Base-by-base conservation (phyloP, 2,113 vertebrate genomes). In the Melanostigma gelatinosum region DNA sequence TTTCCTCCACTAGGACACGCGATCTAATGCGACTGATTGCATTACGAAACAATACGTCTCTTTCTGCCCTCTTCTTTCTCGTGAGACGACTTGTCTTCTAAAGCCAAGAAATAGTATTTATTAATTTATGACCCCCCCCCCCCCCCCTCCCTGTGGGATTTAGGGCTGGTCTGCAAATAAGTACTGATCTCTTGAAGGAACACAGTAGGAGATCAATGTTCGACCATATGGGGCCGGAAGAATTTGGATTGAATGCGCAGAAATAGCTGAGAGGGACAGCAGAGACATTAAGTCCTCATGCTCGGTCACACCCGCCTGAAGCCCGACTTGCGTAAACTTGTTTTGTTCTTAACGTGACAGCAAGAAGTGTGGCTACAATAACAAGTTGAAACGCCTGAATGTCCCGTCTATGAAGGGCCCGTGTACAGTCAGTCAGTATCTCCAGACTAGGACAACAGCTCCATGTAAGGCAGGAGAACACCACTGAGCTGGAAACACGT, bases 161-260 rank as follows among this genome's bases (percentile, higher is more conserved):
- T 44, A 46, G 65, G 73, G 34, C 40, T 13, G 66, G 50, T 77
- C 38, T 11, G 44, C 34, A n/a, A 42, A 42, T 0, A 55, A 38
- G 22, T 54, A 79, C 77, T 79, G 68, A 88, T 83, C 52, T 68
- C 5, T 58, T 62, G 42, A 64, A 75, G 74, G 60, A 73, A 40
- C 76, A 54, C 63, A 34, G 46, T 6, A 63, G 42, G 38, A 75
- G 15, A 80, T 73, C 81, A 80, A 82, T 73, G 64, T 24, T 8
- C 69, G 61, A 20, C n/a, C 55, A 18, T 8, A 62, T 60, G 52
- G 24, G 24, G 50, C 8, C 4, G 3, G 10, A 48, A n/a, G 52
- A 50, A n/a, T 52, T 9, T 36, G 16, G 5, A 58, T 2, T 27
- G 18, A 66, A 68, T 22, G 12, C n/a, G 29, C 4, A 42, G 5